These are phyloP conservation scores for Typhlomys cinereus DNA, from an alignment of 2,113 vertebrate genomes.

Conservation along the genomic window DNA sequence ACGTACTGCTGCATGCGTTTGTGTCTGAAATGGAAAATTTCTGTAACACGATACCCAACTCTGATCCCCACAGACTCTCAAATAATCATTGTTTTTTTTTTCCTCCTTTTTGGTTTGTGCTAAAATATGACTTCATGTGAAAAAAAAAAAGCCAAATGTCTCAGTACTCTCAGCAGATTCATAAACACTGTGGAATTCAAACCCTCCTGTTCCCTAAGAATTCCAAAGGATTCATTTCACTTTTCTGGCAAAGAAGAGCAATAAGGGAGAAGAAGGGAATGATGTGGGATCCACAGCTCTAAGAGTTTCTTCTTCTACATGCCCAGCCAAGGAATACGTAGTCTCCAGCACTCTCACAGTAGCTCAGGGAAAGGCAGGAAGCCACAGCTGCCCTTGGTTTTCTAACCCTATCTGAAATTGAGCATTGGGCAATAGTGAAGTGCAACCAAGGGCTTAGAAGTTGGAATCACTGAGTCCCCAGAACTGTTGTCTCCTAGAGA, in stretches of 20 bases:
- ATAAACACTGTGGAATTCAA: slow-evolving; percentile 38
- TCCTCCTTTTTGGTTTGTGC: slow-evolving; percentile 50
- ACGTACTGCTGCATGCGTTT: slow-evolving; percentile 51
- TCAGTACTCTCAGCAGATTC: slow-evolving; percentile 39
- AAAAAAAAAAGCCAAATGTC: slow-evolving; percentile 43
- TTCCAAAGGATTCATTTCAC: slow-evolving; percentile 7
- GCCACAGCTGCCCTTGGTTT: neutral
- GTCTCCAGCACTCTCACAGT: neutral
- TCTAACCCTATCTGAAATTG: neutral
- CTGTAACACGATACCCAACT: slow-evolving; percentile 75
- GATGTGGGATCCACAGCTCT: neutral
- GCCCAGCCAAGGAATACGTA: fast-evolving
- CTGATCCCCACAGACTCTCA: slow-evolving; percentile 72
- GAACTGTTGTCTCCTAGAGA: neutral
- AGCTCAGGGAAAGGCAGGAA: neutral
- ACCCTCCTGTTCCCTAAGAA: slow-evolving; percentile 26
- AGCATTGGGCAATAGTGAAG: neutral
- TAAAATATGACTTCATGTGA: slow-evolving; percentile 74
- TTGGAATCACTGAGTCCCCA: neutral
- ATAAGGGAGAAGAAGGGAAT: neutral
- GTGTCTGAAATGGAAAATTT: slow-evolving; percentile 80
- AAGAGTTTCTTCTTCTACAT: neutral
- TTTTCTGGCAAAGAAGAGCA: slow-evolving; percentile 37
- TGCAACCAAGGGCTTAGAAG: neutral
- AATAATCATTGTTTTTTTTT: neutral